Evolutionary conservation across 2,113 vertebrate genomes (phyloP).

Genomic region (Morone chrysops): DNA sequence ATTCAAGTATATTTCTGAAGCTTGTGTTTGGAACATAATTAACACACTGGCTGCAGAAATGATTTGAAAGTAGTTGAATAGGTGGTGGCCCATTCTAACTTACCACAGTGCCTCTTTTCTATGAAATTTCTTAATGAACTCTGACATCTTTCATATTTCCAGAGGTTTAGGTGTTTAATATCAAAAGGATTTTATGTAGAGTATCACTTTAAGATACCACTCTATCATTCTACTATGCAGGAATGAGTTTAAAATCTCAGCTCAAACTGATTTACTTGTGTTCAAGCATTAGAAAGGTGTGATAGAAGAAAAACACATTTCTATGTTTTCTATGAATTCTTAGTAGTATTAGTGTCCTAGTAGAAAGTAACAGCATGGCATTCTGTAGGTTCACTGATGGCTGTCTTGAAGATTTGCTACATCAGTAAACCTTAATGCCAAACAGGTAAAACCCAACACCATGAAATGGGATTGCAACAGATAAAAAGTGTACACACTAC

Average conservation of each 20-base stretch:
- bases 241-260: conserved; percentile 18
- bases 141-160: not conserved
- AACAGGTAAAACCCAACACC: conserved; percentile 67
- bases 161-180: not conserved
- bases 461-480: conserved; percentile 71
- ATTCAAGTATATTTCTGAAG: not conserved
- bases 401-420: conserved; percentile 67
- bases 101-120: too few relatives aligned
- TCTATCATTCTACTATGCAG: not conserved
- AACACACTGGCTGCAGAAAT: too few relatives aligned
- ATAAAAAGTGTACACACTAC: conserved; percentile 65
- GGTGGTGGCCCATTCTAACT: too few relatives aligned
- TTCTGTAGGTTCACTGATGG: conserved; percentile 63
- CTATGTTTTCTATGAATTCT: conserved; percentile 48
- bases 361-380: conserved; percentile 43
- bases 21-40: too few relatives aligned
- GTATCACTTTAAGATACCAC: not conserved
- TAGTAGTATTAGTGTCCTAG: conserved; percentile 58
- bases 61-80: too few relatives aligned
- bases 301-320: conserved; percentile 8
- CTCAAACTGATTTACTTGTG: conserved; percentile 34
- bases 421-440: conserved; percentile 67
- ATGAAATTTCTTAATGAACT: too few relatives aligned
- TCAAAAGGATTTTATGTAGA: not conserved
- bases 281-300: not conserved